Evolutionary conservation across 2,888 invertebrate species (phyloP).

Genomic region (Sericinus montela): DNA sequence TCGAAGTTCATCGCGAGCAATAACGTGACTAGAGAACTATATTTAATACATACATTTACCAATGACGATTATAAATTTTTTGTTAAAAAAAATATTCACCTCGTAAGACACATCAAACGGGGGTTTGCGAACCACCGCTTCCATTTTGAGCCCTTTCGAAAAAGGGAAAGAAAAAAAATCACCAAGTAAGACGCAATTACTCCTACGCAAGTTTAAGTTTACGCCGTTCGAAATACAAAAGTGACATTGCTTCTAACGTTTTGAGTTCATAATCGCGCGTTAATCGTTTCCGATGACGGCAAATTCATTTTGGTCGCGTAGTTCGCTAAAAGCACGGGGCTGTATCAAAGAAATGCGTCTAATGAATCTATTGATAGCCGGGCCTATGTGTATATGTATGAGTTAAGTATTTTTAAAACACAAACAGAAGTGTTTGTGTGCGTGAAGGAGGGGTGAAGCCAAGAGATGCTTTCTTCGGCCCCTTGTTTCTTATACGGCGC

Average conservation of each 20-base stretch:
- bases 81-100: constrained; percentile 30
- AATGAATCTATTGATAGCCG: constrained; percentile 76
- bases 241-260: constrained; percentile 3
- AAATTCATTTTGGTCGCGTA: constrained; percentile 36
- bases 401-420: constrained; percentile 62
- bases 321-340: constrained; percentile 65
- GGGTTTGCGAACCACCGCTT: constrained; percentile 34
- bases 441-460: constrained; percentile 65
- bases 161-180: constrained; percentile 55
- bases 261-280: constrained; percentile 38
- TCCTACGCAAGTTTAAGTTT: constrained; percentile 43
- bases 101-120: constrained; percentile 52
- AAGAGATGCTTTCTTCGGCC: constrained; percentile 76
- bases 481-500: constrained; percentile 66
- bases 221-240: constrained; percentile 15
- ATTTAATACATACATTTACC: no score
- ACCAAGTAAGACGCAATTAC: constrained; percentile 71
- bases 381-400: constrained; percentile 53
- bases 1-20: no score
- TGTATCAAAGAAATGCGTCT: constrained; percentile 76
- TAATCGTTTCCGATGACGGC: constrained; percentile 20
- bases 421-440: constrained; percentile 46
- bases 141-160: constrained; percentile 46
- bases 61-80: constrained; percentile 6
- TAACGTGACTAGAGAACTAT: no score